Evolutionary conservation across 2,888 invertebrate genomes (phyloP), one percentile per base, ranked within the genome.

Genomic region (Drosophila mayaguana): DNA sequence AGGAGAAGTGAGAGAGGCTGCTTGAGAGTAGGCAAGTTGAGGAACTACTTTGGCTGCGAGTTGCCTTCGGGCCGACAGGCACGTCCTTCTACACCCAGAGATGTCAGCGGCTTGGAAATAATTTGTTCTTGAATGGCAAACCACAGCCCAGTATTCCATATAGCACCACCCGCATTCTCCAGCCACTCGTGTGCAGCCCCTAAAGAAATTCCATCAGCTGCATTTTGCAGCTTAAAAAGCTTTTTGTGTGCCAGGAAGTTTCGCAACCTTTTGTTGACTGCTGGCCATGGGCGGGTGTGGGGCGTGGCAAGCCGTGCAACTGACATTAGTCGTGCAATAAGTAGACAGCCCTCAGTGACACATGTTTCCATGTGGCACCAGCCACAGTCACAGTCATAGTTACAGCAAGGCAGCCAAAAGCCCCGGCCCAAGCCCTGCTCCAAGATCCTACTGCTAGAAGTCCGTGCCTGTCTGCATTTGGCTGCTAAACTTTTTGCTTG

Each of bases 251-350:
- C 70, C 79, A 75, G 72, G 75, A 88, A 88, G 81, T 80, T 88
- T 83, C 65, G 74, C 84, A 77, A 86, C 89, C 89, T 89, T 83
- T 89, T 89, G 88, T 83, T 75, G 78, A 60, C 69, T 70, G 32
- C 12, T 11, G 25, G 25, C 16, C 20, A 22, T 7, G 34, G 51
- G 22, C 20, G 36, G 20, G 32, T 4, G 36, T 16, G 51, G 36
- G 36, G 54, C 54, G 54, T 40, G 54, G 54, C 54, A 54, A 54
- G 53, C 57, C 50, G 67, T 87, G 83, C 89, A 84, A 84, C 85
- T 84, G 84, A 81, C 84, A 84, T 84, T 84, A 89, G 84, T 84
- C 88, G 88, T 89, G 89, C 88, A 84, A 84, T 84, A 84, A 84
- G 84, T 85, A 89, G 84, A 89, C 89, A 84, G 88, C 83, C 68